Evolutionary conservation across 2,797 vertebrate species (phyloP).

Genomic region (Notamacropus eugenii): DNA sequence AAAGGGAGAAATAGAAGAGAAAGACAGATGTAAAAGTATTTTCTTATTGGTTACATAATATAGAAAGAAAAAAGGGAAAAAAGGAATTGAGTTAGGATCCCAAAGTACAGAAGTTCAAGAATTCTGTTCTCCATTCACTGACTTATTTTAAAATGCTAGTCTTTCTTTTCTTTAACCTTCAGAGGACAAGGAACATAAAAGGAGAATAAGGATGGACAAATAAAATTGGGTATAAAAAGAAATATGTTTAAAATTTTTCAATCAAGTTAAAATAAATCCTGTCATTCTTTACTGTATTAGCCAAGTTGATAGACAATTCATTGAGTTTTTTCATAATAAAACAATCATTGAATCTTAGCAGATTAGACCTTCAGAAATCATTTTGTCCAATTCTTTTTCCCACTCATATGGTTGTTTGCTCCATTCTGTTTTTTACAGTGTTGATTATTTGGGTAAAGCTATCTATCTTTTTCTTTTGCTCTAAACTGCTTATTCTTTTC

Average conservation of each 20-base stretch:
- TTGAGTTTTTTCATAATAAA: background rate
- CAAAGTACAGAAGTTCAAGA: background rate
- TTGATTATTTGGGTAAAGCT: background rate
- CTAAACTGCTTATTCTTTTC: background rate
- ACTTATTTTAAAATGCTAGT: background rate
- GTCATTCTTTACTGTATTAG: background rate
- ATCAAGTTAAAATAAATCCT: background rate
- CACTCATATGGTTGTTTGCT: background rate
- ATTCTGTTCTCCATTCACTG: background rate
- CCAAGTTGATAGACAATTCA: background rate
- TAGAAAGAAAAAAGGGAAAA: background rate
- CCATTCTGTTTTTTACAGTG: background rate
- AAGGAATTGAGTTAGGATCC: background rate
- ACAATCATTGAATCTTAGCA: background rate
- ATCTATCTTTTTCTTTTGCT: background rate
- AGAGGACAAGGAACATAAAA: background rate
- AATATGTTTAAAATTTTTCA: background rate
- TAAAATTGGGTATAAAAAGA: background rate
- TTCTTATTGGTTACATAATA: background rate
- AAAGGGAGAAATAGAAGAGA: background rate
- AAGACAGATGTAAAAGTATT: background rate
- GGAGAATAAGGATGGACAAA: background rate
- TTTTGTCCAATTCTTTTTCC: background rate
- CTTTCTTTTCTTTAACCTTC: background rate
- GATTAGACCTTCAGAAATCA: background rate